A percentile compares a stretch with the other conserved stretches of the same genome.
Conservation (phyloP, 2,113 vertebrate species). For the Hiodon tergisus region DNA sequence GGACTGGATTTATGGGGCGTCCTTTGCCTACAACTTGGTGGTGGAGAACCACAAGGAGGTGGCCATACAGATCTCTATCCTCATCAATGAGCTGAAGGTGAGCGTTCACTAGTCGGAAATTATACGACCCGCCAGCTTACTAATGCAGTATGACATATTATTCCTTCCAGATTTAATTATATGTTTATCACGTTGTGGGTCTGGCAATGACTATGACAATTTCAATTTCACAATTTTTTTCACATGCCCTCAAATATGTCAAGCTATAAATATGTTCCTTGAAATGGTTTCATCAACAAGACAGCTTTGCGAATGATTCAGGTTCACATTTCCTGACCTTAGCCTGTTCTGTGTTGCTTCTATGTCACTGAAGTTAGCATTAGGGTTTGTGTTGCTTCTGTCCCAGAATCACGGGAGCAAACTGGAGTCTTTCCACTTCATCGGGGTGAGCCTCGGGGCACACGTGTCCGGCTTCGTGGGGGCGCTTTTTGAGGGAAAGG, state of each 20-base stretch:
- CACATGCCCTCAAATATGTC: too few species aligned
- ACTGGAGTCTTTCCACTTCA: constrained; percentile 80
- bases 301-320: background rate
- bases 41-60: constrained; percentile 80
- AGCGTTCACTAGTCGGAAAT: background rate
- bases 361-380: background rate
- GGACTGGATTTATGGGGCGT: constrained; percentile 82
- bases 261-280: too few species aligned
- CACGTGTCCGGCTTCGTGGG: constrained; percentile 86
- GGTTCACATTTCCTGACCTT: background rate
- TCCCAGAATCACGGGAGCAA: constrained; percentile 68
- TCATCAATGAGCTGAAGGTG: constrained; percentile 75
- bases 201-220: too few species aligned
- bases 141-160: background rate
- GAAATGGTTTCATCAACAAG: too few species aligned
- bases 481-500: constrained; percentile 72
- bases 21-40: constrained; percentile 72
- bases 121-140: background rate
- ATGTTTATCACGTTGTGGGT: background rate
- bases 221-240: too few species aligned
- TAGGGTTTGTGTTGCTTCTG: background rate
- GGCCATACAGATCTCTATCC: constrained; percentile 68
- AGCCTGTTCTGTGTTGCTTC: background rate
- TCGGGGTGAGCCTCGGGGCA: constrained; percentile 86
- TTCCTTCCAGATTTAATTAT: background rate